Conservation (phyloP, 2,888 invertebrate species). For the Tubulanus polymorphus region DNA sequence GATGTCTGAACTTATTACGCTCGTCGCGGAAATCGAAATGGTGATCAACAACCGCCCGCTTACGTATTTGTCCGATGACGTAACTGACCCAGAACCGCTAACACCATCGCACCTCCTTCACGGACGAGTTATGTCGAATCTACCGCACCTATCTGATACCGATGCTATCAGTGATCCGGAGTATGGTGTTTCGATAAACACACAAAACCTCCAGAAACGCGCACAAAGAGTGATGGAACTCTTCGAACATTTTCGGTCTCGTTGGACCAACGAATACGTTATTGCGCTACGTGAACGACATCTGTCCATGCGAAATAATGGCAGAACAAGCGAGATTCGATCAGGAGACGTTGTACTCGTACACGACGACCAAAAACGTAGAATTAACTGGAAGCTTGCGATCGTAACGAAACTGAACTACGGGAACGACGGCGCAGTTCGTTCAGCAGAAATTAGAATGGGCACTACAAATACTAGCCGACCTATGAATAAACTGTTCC, state of each 20-base stretch:
- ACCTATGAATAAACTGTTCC: constrained; percentile 10
- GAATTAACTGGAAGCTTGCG: background rate
- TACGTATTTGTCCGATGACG: constrained; percentile 14
- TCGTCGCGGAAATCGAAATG: constrained; percentile 18
- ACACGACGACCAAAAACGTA: background rate
- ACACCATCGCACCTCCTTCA: constrained; percentile 19
- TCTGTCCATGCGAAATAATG: background rate
- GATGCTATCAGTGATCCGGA: background rate
- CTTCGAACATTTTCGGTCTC: constrained; percentile 11
- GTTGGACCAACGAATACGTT: constrained; percentile 13
- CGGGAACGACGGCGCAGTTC: constrained; percentile 11
- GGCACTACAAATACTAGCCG: constrained; percentile 5
- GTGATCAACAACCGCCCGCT: constrained; percentile 20
- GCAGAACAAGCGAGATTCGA: background rate
- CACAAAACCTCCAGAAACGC: background rate
- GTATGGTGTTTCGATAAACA: background rate
- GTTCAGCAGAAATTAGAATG: constrained; percentile 12
- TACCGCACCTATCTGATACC: constrained; percentile 9
- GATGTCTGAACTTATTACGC: constrained; percentile 8
- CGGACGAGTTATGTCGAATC: constrained; percentile 5
- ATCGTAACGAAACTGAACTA: background rate
- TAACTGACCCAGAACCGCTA: constrained; percentile 10
- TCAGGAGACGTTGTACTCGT: background rate
- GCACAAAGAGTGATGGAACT: background rate
- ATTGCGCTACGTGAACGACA: background rate